A percentile compares a stretch with the other conserved stretches of the same genome.
phyloP scores from a whole-genome alignment of 2,797 vertebrate species.

The Thripadectes ignobilis region DNA sequence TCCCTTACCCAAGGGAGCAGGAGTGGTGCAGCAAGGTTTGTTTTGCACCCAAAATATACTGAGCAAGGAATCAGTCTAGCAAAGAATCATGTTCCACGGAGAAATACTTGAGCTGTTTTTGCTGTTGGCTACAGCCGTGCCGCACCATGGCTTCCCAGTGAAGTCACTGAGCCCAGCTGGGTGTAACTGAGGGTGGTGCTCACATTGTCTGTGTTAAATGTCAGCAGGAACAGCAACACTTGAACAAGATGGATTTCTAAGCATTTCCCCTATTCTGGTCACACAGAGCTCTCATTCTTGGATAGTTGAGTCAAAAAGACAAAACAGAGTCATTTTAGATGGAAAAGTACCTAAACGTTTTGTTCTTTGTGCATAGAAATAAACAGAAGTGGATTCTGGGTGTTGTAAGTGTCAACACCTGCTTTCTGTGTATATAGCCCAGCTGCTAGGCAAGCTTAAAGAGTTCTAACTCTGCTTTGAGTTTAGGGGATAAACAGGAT shows the following conservation, averaged over 20 bases:
- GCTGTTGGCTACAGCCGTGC: neutral
- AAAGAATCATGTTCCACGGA: neutral
- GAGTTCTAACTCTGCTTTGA: neutral
- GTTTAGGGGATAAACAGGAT: neutral
- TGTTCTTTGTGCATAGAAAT: neutral
- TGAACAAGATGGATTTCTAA: slow-evolving; percentile 5
- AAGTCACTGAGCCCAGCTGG: slow-evolving; percentile 48
- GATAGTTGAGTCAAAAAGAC: neutral
- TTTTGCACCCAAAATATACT: neutral
- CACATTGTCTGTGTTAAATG: slow-evolving; percentile 49
- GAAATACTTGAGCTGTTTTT: neutral
- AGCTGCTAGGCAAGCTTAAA: neutral
- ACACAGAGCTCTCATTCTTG: neutral
- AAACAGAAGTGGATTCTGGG: neutral
- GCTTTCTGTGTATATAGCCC: neutral
- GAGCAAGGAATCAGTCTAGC: neutral
- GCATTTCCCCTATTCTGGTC: neutral
- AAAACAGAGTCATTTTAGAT: slow-evolving; percentile 1
- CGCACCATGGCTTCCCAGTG: slow-evolving; percentile 24
- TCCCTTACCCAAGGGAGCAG: neutral
- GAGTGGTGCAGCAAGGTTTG: neutral
- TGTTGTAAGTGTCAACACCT: neutral
- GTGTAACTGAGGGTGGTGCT: slow-evolving; percentile 58
- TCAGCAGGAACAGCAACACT: slow-evolving; percentile 20
- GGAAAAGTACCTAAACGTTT: slow-evolving; percentile 22